Conservation (phyloP, 2,113 vertebrate genomes). For the human region DNA sequence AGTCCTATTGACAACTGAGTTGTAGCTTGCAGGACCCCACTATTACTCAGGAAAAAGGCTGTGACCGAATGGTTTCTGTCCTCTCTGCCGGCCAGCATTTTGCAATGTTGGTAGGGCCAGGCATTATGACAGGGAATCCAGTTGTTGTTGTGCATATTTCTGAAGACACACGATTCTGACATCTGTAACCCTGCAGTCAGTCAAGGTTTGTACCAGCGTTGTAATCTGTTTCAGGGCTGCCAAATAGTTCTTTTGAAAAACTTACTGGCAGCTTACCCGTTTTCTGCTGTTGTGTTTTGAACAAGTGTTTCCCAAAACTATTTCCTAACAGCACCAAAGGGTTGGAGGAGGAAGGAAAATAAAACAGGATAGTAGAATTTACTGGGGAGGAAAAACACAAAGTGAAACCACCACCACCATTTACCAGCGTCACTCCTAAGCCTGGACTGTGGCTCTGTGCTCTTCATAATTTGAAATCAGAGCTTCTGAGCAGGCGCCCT, state of each 20-base stretch:
- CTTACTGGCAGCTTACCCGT: constrained; percentile 69
- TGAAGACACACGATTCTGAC: constrained; percentile 44
- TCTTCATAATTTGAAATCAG: constrained; percentile 67
- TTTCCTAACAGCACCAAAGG: constrained; percentile 77
- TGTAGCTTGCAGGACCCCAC: neutral
- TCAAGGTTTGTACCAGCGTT: constrained; percentile 48
- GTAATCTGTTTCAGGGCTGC: neutral
- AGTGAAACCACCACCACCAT: constrained; percentile 53
- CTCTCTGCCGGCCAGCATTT: neutral
- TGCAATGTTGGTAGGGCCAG: neutral
- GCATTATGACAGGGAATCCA: neutral
- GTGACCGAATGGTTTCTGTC: neutral
- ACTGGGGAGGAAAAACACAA: constrained; percentile 64
- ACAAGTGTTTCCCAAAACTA: constrained; percentile 85
- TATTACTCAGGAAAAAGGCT: neutral
- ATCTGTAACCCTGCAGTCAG: constrained; percentile 50
- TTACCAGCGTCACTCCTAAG: neutral
- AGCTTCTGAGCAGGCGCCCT: constrained; percentile 67
- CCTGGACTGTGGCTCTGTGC: constrained; percentile 18
- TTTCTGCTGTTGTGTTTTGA: constrained; percentile 81
- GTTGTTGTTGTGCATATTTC: neutral
- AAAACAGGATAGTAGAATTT: constrained; percentile 52
- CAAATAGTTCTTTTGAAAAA: constrained; percentile 77
- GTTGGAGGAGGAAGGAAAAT: constrained; percentile 36
- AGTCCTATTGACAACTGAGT: neutral